phyloP scores from a whole-genome alignment of 2,888 invertebrate genomes.

The Eupithecia pulchellata region DNA sequence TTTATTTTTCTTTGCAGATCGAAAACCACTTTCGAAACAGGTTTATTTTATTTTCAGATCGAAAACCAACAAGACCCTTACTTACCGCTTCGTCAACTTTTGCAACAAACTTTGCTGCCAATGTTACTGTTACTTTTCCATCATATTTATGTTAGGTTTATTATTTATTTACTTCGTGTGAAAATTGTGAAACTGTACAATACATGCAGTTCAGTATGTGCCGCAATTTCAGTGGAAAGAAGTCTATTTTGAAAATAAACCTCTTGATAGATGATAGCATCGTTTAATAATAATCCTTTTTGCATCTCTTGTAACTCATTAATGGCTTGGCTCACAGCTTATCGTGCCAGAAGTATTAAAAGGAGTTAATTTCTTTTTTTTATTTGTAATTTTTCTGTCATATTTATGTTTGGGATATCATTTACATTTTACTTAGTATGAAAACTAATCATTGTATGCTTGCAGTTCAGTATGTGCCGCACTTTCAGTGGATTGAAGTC shows the following conservation, averaged over 20 bases:
- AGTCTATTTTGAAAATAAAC: neutral
- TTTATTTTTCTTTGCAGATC: slow-evolving; percentile 42
- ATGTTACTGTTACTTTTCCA: slow-evolving; percentile 64
- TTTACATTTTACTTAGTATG: slow-evolving; percentile 47
- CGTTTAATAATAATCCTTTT: too few relatives aligned
- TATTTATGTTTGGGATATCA: slow-evolving; percentile 54
- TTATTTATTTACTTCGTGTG: slow-evolving; percentile 46
- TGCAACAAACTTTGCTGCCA: slow-evolving; percentile 67
- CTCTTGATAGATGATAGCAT: too few relatives aligned
- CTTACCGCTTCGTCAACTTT: slow-evolving; percentile 55
- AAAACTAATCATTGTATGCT: slow-evolving; percentile 15
- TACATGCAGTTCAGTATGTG: neutral
- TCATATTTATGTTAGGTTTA: slow-evolving; percentile 54
- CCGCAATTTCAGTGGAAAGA: neutral
- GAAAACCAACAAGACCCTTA: slow-evolving; percentile 31
- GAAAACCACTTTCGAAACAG: too few relatives aligned
- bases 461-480: neutral
- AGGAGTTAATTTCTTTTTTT: too few relatives aligned
- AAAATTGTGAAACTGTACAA: slow-evolving; percentile 11
- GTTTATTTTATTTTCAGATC: slow-evolving; percentile 49
- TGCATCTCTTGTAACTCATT: too few relatives aligned
- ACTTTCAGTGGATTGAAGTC: neutral
- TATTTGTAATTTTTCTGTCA: slow-evolving; percentile 63
- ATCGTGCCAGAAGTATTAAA: too few relatives aligned
- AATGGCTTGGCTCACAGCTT: too few relatives aligned